Base-by-base conservation (phyloP, 2,113 vertebrate genomes). In the Equus quagga region DNA sequence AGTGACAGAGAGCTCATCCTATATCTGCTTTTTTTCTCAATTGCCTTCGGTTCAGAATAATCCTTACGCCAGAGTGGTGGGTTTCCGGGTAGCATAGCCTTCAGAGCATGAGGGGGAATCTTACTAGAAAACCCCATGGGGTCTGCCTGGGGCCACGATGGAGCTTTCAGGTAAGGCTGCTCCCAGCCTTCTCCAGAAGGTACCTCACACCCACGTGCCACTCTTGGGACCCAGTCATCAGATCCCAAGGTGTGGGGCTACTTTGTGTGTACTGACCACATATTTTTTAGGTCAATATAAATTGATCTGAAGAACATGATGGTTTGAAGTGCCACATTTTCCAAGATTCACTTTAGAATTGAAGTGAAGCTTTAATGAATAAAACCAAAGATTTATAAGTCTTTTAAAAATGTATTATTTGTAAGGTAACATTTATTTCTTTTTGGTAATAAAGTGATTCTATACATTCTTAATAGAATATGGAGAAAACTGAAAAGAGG, bases 331-430 rank as follows among this genome's bases (percentile, higher is more conserved):
- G 6, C 31, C 24, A 56, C 69, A 31, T 93, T 96, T 89, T 41
- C 46, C 44, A 95, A 91, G 72, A 89, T 88, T 75, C 44, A 89
- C 13, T 85, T 85, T 94, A 86, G 72, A 89, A 81, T 24, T 80
- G 58, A 94, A 94, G 31, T 83, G 49, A 86, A 64, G 54, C 17
- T 31, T 85, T 89, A 69, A 65, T 70, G 21, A 73, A 24, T 58
- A 86, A 79, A 96, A 58, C 17, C 54, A 89, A 76, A 41, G 15
- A 80, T 83, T 41, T 73, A 31, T 84, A 62, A 54, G n/a, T 73
- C 12, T 4, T 94, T 96, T 36, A 41, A 6, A 96, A 78, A 93
- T 69, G 60, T n/a, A 84, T 84, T 49, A 67, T 64, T 91, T 91
- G 17, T 28, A 58, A 90, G 18, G 31, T 31, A 75, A 62, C 28